Evolutionary conservation across 2,888 invertebrate species (phyloP), one percentile per base, ranked within the genome.

Genomic region (Erebia palarica): DNA sequence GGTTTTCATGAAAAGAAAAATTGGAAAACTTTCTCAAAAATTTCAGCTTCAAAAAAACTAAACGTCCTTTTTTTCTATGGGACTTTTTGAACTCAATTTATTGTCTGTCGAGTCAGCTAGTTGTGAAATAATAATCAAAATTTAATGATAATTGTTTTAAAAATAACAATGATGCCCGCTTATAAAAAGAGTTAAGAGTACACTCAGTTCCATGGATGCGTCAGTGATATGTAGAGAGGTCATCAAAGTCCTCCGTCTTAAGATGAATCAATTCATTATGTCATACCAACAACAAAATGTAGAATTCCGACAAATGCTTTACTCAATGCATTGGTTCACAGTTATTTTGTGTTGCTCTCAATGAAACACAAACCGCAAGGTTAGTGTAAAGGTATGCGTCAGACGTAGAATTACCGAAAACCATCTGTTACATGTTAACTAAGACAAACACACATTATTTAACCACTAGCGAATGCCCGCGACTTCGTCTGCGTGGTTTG

Each of bases 281-380:
- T 73, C 73, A 73, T 71, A 66, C 42, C 63, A 53, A 11, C 18
- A 18, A 55, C 16, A 55, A 16, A 16, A 16, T n/a, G 14, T 1
- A 18, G 55, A 59, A 51, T 73, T 65, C 72, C 68, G 53, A 71
- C 71, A 73, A 73, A 66, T 61, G 36, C 36, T 49, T 74, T 66
- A 68, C 72, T 71, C 59, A 63, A 69, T 71, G 67, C 59, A 68
- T 71, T 72, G 70, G 71, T 51, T 77, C 75, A 75, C 60, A 59
- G 70, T 71, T 76, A 76, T 77, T 77, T 76, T 67, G 58, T 72
- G 53, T 36, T 64, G 67, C 13, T 59, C 64, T 36, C 68, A 42
- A 63, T 51, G 64, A 71, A 68, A 68, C 67, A 44, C 67, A 64
- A 73, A 72, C 73, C 73, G 61, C 76, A 73, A 70, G 63, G 67